These are phyloP conservation scores for Drosophila barbarae DNA, from an alignment of 2,888 invertebrate species.

Conservation along the genomic window DNA sequence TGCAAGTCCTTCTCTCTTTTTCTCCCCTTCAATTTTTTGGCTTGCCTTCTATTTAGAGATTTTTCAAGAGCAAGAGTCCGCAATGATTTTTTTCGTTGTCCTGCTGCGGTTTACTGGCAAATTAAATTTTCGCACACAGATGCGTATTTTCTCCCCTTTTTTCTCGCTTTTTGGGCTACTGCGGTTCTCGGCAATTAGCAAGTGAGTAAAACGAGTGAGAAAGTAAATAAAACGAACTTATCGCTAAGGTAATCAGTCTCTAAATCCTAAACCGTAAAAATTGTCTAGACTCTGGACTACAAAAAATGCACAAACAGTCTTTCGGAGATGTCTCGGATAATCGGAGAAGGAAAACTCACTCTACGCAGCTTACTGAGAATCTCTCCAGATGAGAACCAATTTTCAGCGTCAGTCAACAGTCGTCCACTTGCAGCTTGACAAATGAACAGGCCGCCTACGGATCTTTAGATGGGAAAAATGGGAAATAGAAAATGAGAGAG, in stretches of 20 bases:
- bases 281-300: constrained; percentile 68
- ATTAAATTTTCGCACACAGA: constrained; percentile 53
- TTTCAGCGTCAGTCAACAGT: constrained; percentile 31
- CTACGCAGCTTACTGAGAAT: constrained; percentile 7
- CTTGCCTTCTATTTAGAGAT: constrained; percentile 49
- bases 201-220: constrained; percentile 6
- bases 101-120: constrained; percentile 37
- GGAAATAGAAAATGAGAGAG: constrained; percentile 7
- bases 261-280: constrained; percentile 44
- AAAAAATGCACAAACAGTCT: constrained; percentile 11
- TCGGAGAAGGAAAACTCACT: constrained; percentile 2
- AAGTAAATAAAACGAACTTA: constrained; percentile 9
- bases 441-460: constrained; percentile 35
- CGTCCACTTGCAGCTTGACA: constrained; percentile 39
- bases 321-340: constrained; percentile 1
- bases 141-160: constrained; percentile 27
- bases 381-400: constrained; percentile 35
- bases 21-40: constrained; percentile 26
- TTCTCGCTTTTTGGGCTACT: neutral
- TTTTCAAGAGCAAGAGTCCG: constrained; percentile 36
- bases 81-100: constrained; percentile 4
- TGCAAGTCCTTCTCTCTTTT: neutral
- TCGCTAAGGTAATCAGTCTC: constrained; percentile 28
- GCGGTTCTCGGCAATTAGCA: constrained; percentile 65
- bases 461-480: constrained; percentile 6